Evolutionary conservation across 1,140 invertebrate species (phyloP).

Genomic region (Cotesia typhae): DNA sequence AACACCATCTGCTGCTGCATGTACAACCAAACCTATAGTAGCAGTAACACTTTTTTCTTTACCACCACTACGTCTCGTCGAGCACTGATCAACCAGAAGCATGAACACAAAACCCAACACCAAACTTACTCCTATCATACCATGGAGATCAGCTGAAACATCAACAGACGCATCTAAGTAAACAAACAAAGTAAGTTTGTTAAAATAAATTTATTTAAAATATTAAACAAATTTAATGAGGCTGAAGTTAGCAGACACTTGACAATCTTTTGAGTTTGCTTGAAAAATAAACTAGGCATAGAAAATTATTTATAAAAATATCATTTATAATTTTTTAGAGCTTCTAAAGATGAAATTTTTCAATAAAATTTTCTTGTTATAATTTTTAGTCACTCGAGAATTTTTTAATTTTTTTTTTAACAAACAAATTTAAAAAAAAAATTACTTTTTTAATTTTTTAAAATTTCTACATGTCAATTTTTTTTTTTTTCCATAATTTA

Average conservation of each 20-base stretch:
- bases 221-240: neutral
- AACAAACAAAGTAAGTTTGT: constrained; percentile 12
- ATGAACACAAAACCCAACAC: constrained; percentile 96
- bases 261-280: too few species aligned
- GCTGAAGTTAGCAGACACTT: too few species aligned
- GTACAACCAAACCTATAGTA: constrained; percentile 95
- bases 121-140: constrained; percentile 77
- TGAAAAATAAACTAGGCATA: too few species aligned
- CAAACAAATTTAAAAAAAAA: too few species aligned
- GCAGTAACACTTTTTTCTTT: constrained; percentile 86
- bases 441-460: too few species aligned
- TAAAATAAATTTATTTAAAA: neutral
- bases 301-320: neutral
- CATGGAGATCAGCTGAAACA: constrained; percentile 67
- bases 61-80: constrained; percentile 72
- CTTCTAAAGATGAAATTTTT: too few species aligned
- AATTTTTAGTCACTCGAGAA: too few species aligned
- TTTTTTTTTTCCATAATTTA: too few species aligned
- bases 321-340: too few species aligned
- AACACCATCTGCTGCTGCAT: constrained; percentile 97
- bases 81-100: constrained; percentile 93
- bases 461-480: too few species aligned
- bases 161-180: constrained; percentile 25
- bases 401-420: too few species aligned
- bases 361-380: too few species aligned